These are phyloP conservation scores for Sycophaga agraensis DNA, from an alignment of 1,140 invertebrate species.

Conservation along the genomic window DNA sequence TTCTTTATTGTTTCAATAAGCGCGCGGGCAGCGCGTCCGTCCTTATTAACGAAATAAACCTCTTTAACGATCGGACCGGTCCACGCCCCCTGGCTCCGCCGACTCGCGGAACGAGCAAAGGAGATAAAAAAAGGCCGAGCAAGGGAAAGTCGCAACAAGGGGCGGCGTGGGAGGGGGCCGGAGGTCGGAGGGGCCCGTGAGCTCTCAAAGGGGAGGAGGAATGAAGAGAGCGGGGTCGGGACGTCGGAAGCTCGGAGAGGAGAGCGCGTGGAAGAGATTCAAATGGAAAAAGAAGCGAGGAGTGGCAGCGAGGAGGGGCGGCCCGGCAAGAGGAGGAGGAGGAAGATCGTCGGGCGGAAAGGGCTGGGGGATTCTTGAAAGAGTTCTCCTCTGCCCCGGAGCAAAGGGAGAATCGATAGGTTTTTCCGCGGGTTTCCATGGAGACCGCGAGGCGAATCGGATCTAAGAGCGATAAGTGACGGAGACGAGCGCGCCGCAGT, in stretches of 20 bases:
- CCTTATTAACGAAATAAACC: conserved; percentile 61
- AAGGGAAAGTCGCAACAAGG: conserved; percentile 12
- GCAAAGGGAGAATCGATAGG: conserved; percentile 59
- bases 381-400: conserved; percentile 51
- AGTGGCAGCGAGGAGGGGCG: not conserved
- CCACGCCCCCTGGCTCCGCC: not conserved
- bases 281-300: conserved; percentile 31
- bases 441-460: conserved; percentile 52
- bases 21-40: conserved; percentile 42
- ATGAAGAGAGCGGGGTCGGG: conserved; percentile 14
- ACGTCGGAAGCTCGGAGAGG: not conserved
- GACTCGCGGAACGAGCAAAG: conserved; percentile 1
- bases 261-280: conserved; percentile 27
- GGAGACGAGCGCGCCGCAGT: conserved; percentile 33
- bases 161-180: conserved; percentile 9
- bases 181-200: not conserved
- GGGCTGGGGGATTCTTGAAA: conserved; percentile 45
- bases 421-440: conserved; percentile 58
- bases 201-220: conserved; percentile 14
- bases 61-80: conserved; percentile 50
- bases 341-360: conserved; percentile 6
- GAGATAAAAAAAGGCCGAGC: conserved; percentile 14
- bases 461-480: conserved; percentile 40
- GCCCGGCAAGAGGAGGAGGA: conserved; percentile 5
- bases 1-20: conserved; percentile 62